Conservation (phyloP, 2,113 vertebrate species). For the Spizaetus ornatus region DNA sequence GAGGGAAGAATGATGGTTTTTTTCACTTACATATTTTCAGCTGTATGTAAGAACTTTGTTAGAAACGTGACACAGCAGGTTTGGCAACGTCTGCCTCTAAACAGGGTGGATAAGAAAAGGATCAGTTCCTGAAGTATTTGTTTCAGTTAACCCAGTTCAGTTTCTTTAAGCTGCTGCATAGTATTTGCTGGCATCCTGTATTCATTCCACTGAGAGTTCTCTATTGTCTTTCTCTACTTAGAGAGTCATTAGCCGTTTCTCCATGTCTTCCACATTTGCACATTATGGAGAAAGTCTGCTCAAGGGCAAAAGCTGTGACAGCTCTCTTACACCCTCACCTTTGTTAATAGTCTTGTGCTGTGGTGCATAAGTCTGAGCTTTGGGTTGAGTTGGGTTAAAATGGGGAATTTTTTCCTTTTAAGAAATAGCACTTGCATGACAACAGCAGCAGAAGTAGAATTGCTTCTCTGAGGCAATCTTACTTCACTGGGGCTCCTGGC, state of each 20-base stretch:
- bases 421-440: not conserved
- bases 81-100: not conserved
- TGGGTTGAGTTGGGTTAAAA: not conserved
- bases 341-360: not conserved
- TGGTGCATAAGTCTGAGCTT: not conserved
- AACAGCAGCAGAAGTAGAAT: not conserved
- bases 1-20: not conserved
- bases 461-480: not conserved
- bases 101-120: not conserved
- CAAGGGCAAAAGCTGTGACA: not conserved
- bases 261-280: not conserved
- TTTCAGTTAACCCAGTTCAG: not conserved
- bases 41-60: slow-evolving; percentile 18
- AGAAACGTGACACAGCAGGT: slow-evolving; percentile 7
- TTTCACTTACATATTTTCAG: slow-evolving; percentile 36
- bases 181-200: not conserved
- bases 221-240: not conserved
- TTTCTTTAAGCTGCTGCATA: not conserved
- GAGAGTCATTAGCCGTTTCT: not conserved
- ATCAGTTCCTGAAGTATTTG: not conserved
- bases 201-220: not conserved
- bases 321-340: not conserved
- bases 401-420: not conserved
- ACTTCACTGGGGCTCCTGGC: not conserved
- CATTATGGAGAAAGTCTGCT: not conserved